Base-by-base conservation (phyloP, 30 jellyfish, hydroid and myxozoan species). In the Haliclystus octoradiatus region DNA sequence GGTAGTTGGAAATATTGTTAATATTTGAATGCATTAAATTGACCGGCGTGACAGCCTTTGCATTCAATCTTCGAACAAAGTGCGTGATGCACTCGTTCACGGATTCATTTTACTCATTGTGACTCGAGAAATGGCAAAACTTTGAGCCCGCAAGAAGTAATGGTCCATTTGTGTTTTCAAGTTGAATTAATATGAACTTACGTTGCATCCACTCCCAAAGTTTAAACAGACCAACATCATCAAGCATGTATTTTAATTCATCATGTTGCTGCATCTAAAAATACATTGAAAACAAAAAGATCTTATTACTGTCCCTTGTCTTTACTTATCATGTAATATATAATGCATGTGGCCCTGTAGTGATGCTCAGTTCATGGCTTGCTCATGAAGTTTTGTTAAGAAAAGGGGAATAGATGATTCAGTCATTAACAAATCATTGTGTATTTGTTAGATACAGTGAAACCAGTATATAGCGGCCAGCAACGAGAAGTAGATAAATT, bases 191-290 rank as follows among this genome's bases (percentile, higher is more conserved):
- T 14, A 65, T 70, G 72, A 76, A 57, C 92, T 78, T 85, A 85
- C 96, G 78, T 63, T 75, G 74, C 19, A 85, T 35, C 96, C 96
- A 85, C 3, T 76, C 52, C 96, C 96, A 85, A 5, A 85, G 79
- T 33, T 78, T 85, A 26, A 74, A 35, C 50, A 85, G 61, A 19
- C 70, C 79, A n/a, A 84, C 81, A 34, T 78, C 93, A 34, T 78
- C 68, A 3, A 85, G 65, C 14, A 85, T 74, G 7, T 85, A 84
- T 29, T 74, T 73, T 28, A 85, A 51, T 60, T 78, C 74, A 2
- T 65, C 68, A 1, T 71, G 78, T 64, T 85, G 93, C 52, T 85
- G 77, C 89, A 78, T 78, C 96, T 85, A 62, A 31, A 5, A 66
- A 65, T 24, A 52, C 29, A 26, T 15, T 15, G 15, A 2, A 12